phyloP scores from a whole-genome alignment of 1,140 invertebrate species.

The Sycobia sp. region DNA sequence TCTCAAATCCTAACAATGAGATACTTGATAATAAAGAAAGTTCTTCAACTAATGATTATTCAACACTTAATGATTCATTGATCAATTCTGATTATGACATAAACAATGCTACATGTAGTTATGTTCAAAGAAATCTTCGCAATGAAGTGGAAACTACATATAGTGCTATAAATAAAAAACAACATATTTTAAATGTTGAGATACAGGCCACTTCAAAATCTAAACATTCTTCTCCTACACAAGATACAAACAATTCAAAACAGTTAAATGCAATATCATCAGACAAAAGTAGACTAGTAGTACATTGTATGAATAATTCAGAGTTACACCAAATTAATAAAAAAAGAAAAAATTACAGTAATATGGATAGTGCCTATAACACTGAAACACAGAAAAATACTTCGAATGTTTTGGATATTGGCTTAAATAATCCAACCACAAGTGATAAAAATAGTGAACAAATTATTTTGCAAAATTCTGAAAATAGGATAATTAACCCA shows the following conservation, averaged over 20 bases:
- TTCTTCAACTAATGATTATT: not conserved
- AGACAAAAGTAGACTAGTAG: too few species aligned
- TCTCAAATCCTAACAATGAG: not conserved
- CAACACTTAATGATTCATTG: too few species aligned
- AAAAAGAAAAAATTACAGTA: not conserved
- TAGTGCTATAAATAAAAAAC: too few species aligned
- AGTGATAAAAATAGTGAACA: not conserved
- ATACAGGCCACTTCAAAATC: too few species aligned
- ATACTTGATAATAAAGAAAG: not conserved
- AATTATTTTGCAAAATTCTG: not conserved
- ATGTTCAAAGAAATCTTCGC: too few species aligned
- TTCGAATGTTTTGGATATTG: not conserved
- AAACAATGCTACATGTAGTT: too few species aligned
- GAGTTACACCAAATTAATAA: too few species aligned
- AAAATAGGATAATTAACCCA: conserved; percentile 1
- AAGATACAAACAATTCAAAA: not conserved
- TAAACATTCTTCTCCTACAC: too few species aligned
- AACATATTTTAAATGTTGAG: too few species aligned
- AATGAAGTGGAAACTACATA: too few species aligned
- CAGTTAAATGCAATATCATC: not conserved
- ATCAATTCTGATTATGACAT: too few species aligned
- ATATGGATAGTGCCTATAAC: not conserved
- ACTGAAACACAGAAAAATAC: not conserved
- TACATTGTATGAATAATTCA: too few species aligned
- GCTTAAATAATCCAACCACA: not conserved